Evolutionary conservation across 2,888 invertebrate species (phyloP).

Genomic region (Plebejus argus): DNA sequence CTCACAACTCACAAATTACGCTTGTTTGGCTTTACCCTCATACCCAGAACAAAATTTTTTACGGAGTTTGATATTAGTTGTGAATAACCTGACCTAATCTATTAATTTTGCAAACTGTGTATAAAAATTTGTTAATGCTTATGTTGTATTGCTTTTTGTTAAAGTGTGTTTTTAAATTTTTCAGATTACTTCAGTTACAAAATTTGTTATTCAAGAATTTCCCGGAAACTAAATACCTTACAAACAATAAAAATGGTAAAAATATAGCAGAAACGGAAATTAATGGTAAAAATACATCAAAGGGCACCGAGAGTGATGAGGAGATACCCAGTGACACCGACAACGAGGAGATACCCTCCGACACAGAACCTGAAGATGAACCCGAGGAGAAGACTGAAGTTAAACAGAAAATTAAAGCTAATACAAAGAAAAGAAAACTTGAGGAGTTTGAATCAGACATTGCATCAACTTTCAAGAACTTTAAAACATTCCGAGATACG

Average conservation of each 20-base stretch:
- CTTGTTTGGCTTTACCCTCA: too few species aligned
- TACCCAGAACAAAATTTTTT: neutral
- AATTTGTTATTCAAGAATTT: constrained; percentile 80
- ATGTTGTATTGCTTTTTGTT: too few species aligned
- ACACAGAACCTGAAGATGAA: constrained; percentile 75
- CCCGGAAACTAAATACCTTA: constrained; percentile 84
- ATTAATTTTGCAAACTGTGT: too few species aligned
- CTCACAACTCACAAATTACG: too few species aligned
- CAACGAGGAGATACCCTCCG: constrained; percentile 85
- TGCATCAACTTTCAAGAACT: constrained; percentile 79
- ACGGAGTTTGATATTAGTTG: neutral
- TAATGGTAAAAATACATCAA: constrained; percentile 42
- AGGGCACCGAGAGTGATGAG: constrained; percentile 59
- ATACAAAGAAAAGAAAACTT: constrained; percentile 76
- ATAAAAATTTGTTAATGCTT: too few species aligned
- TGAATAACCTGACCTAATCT: too few species aligned
- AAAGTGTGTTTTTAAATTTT: constrained; percentile 45
- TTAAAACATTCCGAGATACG: constrained; percentile 86
- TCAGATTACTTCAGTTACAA: constrained; percentile 67
- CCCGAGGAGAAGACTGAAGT: constrained; percentile 48
- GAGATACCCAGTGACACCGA: constrained; percentile 78
- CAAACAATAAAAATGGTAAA: constrained; percentile 50
- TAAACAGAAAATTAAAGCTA: constrained; percentile 34
- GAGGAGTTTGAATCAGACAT: constrained; percentile 82
- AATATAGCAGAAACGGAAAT: neutral